These are phyloP conservation scores for Stegodyphus mimosarum DNA, from an alignment of 1,140 invertebrate species.

Conservation along the genomic window DNA sequence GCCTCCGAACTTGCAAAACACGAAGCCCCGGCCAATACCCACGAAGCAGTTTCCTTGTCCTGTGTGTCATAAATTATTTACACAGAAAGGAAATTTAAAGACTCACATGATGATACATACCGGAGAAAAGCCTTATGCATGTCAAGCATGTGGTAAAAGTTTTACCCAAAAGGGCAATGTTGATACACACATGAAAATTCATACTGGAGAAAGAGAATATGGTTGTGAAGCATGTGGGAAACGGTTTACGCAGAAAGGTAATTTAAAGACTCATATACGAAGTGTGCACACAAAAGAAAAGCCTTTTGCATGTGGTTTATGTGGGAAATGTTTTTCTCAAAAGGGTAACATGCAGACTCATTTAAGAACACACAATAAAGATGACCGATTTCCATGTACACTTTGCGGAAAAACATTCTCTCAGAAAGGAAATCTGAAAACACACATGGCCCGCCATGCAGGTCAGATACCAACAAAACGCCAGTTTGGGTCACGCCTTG, in stretches of 20 bases:
- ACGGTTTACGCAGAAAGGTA: slow-evolving; percentile 68
- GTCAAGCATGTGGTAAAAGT: slow-evolving; percentile 71
- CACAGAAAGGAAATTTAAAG: slow-evolving; percentile 67
- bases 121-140: slow-evolving; percentile 71
- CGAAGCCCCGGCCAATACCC: slow-evolving; percentile 44
- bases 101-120: slow-evolving; percentile 72
- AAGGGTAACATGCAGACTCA: slow-evolving; percentile 85
- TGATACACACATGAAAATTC: slow-evolving; percentile 69
- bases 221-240: slow-evolving; percentile 67
- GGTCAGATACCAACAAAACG: slow-evolving; percentile 86
- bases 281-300: slow-evolving; percentile 81
- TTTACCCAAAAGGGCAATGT: slow-evolving; percentile 70
- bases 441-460: slow-evolving; percentile 77
- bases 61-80: slow-evolving; percentile 62
- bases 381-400: slow-evolving; percentile 62
- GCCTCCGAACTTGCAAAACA: slow-evolving; percentile 23
- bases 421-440: slow-evolving; percentile 75
- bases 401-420: slow-evolving; percentile 72
- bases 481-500: slow-evolving; percentile 73
- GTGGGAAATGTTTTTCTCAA: slow-evolving; percentile 67
- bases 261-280: slow-evolving; percentile 95
- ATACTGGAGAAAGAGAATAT: slow-evolving; percentile 69
- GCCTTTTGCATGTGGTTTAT: slow-evolving; percentile 65
- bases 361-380: slow-evolving; percentile 92
- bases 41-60: slow-evolving; percentile 64